Conservation (phyloP, 2,797 vertebrate species). For the Propithecus deckenii region DNA sequence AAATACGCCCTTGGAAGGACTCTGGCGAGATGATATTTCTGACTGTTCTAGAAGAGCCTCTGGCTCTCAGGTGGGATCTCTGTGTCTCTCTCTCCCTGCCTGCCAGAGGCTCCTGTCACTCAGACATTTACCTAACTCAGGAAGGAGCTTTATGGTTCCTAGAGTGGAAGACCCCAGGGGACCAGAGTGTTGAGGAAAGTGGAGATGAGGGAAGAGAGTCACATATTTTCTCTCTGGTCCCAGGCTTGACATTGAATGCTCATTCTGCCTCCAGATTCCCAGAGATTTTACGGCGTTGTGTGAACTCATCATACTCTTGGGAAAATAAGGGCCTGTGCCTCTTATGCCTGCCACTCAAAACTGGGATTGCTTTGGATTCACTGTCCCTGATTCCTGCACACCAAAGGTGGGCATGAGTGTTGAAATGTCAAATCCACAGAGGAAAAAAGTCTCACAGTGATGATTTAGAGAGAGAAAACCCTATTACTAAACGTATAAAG, state of each 20-base stretch:
- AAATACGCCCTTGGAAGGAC: not conserved
- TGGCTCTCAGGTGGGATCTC: not conserved
- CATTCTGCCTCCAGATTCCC: not conserved
- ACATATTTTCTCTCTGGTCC: not conserved
- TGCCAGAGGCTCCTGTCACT: not conserved
- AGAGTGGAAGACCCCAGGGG: not conserved
- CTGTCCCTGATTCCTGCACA: not conserved
- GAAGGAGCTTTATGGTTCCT: not conserved
- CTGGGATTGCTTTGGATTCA: not conserved
- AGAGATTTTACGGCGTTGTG: not conserved
- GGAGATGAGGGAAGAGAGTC: not conserved
- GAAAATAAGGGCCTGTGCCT: not conserved
- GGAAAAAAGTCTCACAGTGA: constrained; percentile 34
- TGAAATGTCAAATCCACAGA: not conserved
- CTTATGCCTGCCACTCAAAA: not conserved
- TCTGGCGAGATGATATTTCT: not conserved
- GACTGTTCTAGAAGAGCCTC: not conserved
- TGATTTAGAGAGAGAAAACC: constrained; percentile 56
- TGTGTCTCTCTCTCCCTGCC: not conserved
- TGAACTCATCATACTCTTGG: not conserved
- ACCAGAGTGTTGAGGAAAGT: not conserved
- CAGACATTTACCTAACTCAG: not conserved
- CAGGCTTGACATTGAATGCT: not conserved
- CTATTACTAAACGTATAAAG: constrained; percentile 8
- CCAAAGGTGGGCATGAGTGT: not conserved